Evolutionary conservation across 2,888 invertebrate species (phyloP).

Genomic region (Rhingia rostrata): DNA sequence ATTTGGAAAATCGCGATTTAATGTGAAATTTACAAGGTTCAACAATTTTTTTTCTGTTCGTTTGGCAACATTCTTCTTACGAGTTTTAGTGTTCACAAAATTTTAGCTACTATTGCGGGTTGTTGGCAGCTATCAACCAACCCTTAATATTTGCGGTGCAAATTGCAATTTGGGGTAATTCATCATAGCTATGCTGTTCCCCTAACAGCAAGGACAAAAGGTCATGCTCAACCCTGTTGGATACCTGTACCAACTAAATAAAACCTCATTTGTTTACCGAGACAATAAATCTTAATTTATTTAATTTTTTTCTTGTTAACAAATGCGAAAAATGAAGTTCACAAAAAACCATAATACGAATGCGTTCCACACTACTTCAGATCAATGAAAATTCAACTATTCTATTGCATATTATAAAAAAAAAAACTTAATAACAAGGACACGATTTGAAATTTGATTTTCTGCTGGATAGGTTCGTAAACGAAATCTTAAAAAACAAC

Average conservation of each 20-base stretch:
- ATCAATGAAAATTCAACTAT: conserved; percentile 11
- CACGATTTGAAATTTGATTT: conserved; percentile 10
- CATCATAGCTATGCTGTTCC: too few relatives aligned
- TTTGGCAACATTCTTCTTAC: too few relatives aligned
- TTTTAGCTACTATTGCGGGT: too few relatives aligned
- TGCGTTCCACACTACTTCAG: conserved; percentile 7
- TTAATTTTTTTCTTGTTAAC: conserved; percentile 11
- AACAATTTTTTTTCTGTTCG: too few relatives aligned
- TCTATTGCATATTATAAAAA: conserved; percentile 21
- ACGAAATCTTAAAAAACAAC: background rate
- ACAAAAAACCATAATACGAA: conserved; percentile 52
- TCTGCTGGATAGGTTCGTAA: background rate
- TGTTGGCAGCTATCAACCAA: too few relatives aligned
- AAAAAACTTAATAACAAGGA: conserved; percentile 8
- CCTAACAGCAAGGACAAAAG: too few relatives aligned
- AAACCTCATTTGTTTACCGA: conserved; percentile 12
- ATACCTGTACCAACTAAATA: background rate
- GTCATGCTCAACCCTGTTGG: too few relatives aligned
- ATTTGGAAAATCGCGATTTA: too few relatives aligned
- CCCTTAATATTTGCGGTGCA: too few relatives aligned
- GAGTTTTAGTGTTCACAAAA: too few relatives aligned
- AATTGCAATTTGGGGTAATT: too few relatives aligned
- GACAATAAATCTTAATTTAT: conserved; percentile 52
- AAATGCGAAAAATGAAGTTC: conserved; percentile 37
- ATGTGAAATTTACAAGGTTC: too few relatives aligned